Base-by-base conservation (phyloP, 2,888 invertebrate species). In the Chrysina gloriosa region DNA sequence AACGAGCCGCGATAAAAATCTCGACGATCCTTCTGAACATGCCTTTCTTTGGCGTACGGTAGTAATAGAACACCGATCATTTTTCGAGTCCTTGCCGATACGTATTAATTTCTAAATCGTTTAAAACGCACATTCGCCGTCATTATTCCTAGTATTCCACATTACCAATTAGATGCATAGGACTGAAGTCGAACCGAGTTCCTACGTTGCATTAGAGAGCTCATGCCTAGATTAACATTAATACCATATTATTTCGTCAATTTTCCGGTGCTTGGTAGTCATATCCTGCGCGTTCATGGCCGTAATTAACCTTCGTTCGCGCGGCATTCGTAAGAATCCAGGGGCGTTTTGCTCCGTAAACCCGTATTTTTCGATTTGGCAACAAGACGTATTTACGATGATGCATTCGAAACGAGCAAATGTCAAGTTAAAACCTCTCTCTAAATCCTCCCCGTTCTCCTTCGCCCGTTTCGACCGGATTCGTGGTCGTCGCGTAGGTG, bases 231-330 rank as follows among this genome's bases (percentile, higher is more conserved):
- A 58, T 58, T 39, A 58, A 58, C 58, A 36, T 58, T 58, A 58
- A 58, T 58, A 39, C 36, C 19, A 58, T 58, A 21, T 58, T 58
- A 58, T 58, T 58, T 58, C 25, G 39, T 23, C 58, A 58, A 58
- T 58, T 58, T 58, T 58, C 39, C 58, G 39, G 16, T 14, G 39
- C 14, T 58, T 25, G 58, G 39, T 39, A 58, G 58, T 58, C 58
- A 58, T 58, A 58, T 58, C 58, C 58, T 58, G 58, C 58, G 58
- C 58, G 39, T 25, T 23, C 14, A 14, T 4, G 25, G 21, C 25
- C 4, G 25, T 39, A 58, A 58, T 58, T 39, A 58, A 16, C 16
- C 52, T 31, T n/a, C 27, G 27, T 39, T 39, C 39, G 3, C 21
- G 47, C 34, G 23, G 21, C n/a, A 47, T 47, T 21, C 9, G 16